These are phyloP conservation scores for Noturus placidus DNA, from an alignment of 2,113 vertebrate species.

Conservation along the genomic window DNA sequence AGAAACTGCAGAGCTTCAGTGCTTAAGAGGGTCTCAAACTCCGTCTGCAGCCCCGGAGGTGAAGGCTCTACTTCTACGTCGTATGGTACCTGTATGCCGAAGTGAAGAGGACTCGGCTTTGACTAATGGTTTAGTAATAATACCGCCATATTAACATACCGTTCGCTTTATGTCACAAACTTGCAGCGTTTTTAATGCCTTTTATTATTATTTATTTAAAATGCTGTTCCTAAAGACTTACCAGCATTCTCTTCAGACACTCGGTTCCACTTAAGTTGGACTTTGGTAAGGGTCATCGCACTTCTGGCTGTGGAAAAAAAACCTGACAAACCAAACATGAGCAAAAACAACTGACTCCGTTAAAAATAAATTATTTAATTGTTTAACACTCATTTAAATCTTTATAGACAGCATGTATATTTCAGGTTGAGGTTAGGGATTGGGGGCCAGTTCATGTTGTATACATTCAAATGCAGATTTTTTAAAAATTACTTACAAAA, in stretches of 20 bases:
- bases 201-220: not conserved
- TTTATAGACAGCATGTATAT: not conserved
- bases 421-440: not conserved
- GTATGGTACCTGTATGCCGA: conserved; percentile 51
- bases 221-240: not conserved
- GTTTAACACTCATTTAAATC: not conserved
- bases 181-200: not conserved
- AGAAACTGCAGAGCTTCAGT: conserved; percentile 69
- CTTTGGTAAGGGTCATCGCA: conserved; percentile 57
- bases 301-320: conserved; percentile 43
- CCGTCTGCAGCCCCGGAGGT: conserved; percentile 66
- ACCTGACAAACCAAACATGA: conserved; percentile 40
- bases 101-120: not conserved
- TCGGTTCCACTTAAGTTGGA: conserved; percentile 51
- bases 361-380: too few relatives aligned
- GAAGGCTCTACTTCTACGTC: conserved; percentile 68
- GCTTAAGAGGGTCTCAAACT: conserved; percentile 70
- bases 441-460: not conserved
- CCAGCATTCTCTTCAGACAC: conserved; percentile 48
- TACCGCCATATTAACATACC: not conserved
- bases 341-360: conserved; percentile 1
- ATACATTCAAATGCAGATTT: not conserved
- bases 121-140: not conserved
- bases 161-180: not conserved
- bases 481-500: not conserved